phyloP scores from a whole-genome alignment of 1,140 invertebrate species.

The Nylanderia fulva region DNA sequence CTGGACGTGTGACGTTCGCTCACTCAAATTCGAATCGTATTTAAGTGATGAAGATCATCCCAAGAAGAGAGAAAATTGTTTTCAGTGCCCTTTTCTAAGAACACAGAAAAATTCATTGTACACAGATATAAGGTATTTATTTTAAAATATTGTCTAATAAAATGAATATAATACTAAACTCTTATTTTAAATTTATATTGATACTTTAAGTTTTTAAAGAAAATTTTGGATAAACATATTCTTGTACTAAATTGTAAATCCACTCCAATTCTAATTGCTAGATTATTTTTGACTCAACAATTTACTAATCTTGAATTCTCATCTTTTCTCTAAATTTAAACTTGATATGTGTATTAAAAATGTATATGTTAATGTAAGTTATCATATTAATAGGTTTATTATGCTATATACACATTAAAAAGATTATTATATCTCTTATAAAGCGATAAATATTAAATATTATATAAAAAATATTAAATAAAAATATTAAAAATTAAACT shows the following conservation, averaged over 20 bases:
- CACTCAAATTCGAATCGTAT: background rate
- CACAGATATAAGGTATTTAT: constrained; percentile 1
- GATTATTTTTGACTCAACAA: background rate
- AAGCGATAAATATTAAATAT: no score
- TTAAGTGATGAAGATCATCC: background rate
- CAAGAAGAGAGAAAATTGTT: background rate
- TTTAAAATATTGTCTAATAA: background rate
- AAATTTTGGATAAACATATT: background rate
- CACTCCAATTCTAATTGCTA: background rate
- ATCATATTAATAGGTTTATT: background rate
- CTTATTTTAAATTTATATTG: background rate
- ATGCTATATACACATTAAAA: no score
- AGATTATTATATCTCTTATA: no score
- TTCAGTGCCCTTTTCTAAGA: background rate
- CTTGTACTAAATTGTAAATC: background rate
- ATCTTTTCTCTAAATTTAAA: background rate
- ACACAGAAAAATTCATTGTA: no score
- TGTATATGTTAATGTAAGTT: no score
- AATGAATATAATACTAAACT: no score
- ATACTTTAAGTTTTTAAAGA: background rate
- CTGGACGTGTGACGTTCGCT: background rate
- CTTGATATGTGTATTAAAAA: background rate
- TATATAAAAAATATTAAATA: no score
- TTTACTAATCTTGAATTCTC: background rate
- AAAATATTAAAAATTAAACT: no score